A percentile compares a stretch with the other conserved stretches of the same genome.
phyloP scores from a whole-genome alignment of 1,140 invertebrate species.

The Atta colombica region DNA sequence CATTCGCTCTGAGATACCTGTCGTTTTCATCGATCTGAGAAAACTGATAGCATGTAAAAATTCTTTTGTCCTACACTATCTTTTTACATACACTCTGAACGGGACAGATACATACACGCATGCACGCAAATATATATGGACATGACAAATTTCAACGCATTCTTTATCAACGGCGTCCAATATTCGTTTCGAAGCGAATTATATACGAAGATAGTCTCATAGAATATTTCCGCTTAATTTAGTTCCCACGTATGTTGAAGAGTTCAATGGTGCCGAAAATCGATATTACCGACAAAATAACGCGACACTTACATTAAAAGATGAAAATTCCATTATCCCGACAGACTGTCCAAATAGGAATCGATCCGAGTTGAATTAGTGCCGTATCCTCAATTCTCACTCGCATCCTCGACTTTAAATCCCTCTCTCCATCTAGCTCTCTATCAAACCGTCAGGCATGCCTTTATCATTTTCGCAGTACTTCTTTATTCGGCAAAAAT shows the following conservation, averaged over 20 bases:
- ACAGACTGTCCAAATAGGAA: slow-evolving; percentile 18
- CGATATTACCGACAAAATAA: slow-evolving; percentile 43
- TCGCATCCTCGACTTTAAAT: background rate
- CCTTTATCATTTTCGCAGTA: slow-evolving; percentile 13
- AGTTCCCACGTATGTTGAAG: background rate
- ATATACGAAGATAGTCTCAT: slow-evolving; percentile 26
- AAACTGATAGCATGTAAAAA: slow-evolving; percentile 38
- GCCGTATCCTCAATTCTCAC: background rate
- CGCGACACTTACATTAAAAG: slow-evolving; percentile 38
- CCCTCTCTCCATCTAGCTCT: background rate
- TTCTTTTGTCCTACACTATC: background rate
- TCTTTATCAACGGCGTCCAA: slow-evolving; percentile 10
- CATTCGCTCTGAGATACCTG: background rate
- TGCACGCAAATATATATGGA: background rate
- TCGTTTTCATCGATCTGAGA: slow-evolving; percentile 26
- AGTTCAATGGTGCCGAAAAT: background rate
- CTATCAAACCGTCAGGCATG: background rate
- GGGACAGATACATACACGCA: background rate
- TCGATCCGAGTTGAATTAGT: slow-evolving; percentile 14
- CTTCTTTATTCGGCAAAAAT: slow-evolving; percentile 22
- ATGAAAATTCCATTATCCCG: slow-evolving; percentile 43
- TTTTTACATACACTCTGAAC: slow-evolving; percentile 1
- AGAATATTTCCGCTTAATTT: slow-evolving; percentile 53
- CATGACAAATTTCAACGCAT: slow-evolving; percentile 22
- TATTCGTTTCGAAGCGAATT: slow-evolving; percentile 40